These are phyloP conservation scores for Dryomyza anilis DNA, from an alignment of 2,888 invertebrate species.

Conservation along the genomic window DNA sequence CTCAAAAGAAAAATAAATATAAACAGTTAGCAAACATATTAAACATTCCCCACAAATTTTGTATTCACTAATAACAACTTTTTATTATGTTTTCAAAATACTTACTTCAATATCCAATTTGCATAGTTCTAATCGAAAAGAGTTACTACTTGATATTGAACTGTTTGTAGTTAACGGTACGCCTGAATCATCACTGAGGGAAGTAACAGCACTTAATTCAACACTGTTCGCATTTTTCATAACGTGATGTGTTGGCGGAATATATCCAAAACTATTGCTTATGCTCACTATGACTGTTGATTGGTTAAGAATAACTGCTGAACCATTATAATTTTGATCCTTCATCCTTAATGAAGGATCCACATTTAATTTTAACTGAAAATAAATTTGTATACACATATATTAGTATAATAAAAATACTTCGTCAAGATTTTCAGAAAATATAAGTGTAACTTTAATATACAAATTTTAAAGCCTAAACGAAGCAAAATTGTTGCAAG, in stretches of 20 bases:
- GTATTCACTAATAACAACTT: too few relatives aligned
- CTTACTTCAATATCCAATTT: slow-evolving; percentile 60
- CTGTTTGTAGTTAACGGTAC: slow-evolving; percentile 60
- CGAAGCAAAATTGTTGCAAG: too few relatives aligned
- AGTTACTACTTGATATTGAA: slow-evolving; percentile 61
- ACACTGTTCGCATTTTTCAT: slow-evolving; percentile 60
- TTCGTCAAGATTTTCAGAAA: too few relatives aligned
- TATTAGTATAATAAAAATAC: too few relatives aligned
- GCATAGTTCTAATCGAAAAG: slow-evolving; percentile 59
- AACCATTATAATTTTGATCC: slow-evolving; percentile 40
- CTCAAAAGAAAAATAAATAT: too few relatives aligned
- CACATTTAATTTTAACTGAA: too few relatives aligned
- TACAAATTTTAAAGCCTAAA: too few relatives aligned
- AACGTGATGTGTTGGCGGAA: slow-evolving; percentile 52
- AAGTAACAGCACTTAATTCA: slow-evolving; percentile 59
- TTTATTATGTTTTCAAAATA: too few relatives aligned
- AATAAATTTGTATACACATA: too few relatives aligned
- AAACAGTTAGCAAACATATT: too few relatives aligned
- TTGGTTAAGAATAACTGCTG: slow-evolving; percentile 38
- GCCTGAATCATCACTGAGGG: slow-evolving; percentile 60
- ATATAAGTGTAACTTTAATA: too few relatives aligned
- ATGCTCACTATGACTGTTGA: slow-evolving; percentile 46
- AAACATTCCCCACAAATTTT: too few relatives aligned
- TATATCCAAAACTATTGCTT: slow-evolving; percentile 56
- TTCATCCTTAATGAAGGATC: slow-evolving; percentile 39